Evolutionary conservation across 1,140 invertebrate genomes (phyloP).

Genomic region (Bombus turneri): DNA sequence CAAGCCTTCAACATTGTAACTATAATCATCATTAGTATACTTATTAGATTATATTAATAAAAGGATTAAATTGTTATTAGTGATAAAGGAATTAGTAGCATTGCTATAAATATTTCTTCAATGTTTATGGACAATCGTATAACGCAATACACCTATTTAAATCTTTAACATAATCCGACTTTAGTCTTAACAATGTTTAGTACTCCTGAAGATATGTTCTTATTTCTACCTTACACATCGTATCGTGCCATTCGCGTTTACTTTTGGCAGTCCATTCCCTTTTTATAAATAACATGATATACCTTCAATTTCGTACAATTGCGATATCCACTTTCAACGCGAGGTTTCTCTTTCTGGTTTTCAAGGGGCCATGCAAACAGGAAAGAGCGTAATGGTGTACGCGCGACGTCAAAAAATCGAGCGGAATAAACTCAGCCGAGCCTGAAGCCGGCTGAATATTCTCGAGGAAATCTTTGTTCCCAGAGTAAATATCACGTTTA

Average conservation of each 20-base stretch:
- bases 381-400: not conserved
- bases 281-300: not conserved
- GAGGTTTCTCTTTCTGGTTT: not conserved
- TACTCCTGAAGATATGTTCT: not conserved
- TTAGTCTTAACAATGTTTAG: not conserved
- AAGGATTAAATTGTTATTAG: too few relatives aligned
- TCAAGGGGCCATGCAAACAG: not conserved
- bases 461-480: constrained; percentile 49
- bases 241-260: not conserved
- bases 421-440: not conserved
- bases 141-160: not conserved
- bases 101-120: too few relatives aligned
- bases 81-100: too few relatives aligned
- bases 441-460: not conserved
- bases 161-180: not conserved
- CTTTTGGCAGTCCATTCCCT: not conserved
- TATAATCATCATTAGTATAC: not conserved
- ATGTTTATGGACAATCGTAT: too few relatives aligned
- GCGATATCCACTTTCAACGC: not conserved
- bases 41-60: not conserved
- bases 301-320: not conserved
- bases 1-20: fast-evolving
- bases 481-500: constrained; percentile 49
- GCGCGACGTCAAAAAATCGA: not conserved
- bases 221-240: not conserved